Evolutionary conservation across 2,113 vertebrate genomes (phyloP).

Genomic region (Argyrosomus japonicus): DNA sequence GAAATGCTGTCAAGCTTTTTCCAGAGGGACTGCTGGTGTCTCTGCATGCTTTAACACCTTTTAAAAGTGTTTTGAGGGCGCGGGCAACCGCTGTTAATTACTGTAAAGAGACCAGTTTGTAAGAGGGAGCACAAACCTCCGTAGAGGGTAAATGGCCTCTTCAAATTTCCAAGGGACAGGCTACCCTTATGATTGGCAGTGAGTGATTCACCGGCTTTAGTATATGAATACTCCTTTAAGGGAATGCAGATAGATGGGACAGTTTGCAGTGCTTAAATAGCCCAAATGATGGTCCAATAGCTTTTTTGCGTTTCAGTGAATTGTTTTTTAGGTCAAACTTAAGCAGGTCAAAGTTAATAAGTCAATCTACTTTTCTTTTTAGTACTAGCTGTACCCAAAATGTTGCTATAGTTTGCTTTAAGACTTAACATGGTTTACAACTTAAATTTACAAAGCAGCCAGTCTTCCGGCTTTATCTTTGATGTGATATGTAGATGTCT

Average conservation of each 20-base stretch:
- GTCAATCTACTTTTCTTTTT: too few species aligned
- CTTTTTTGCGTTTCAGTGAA: background rate
- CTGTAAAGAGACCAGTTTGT: slow-evolving; percentile 50
- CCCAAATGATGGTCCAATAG: background rate
- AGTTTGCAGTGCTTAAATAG: background rate
- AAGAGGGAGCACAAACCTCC: slow-evolving; percentile 26
- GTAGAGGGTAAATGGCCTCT: slow-evolving; percentile 8
- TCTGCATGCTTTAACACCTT: slow-evolving; percentile 58
- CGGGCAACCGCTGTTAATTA: slow-evolving; percentile 21
- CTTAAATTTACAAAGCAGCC: background rate
- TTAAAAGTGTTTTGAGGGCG: slow-evolving; percentile 47
- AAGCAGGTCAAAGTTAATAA: too few species aligned
- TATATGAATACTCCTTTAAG: background rate
- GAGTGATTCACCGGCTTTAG: slow-evolving; percentile 3
- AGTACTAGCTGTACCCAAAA: background rate
- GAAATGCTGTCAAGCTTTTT: slow-evolving; percentile 48
- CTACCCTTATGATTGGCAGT: background rate
- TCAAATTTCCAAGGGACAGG: slow-evolving; percentile 14
- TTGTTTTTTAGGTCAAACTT: background rate
- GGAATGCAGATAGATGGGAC: background rate
- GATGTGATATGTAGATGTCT: background rate
- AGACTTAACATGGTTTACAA: background rate
- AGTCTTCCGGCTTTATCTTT: background rate
- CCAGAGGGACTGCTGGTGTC: slow-evolving; percentile 48
- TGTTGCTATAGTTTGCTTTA: background rate